phyloP scores from a whole-genome alignment of 1,140 invertebrate genomes.

The Bombus pascuorum region DNA sequence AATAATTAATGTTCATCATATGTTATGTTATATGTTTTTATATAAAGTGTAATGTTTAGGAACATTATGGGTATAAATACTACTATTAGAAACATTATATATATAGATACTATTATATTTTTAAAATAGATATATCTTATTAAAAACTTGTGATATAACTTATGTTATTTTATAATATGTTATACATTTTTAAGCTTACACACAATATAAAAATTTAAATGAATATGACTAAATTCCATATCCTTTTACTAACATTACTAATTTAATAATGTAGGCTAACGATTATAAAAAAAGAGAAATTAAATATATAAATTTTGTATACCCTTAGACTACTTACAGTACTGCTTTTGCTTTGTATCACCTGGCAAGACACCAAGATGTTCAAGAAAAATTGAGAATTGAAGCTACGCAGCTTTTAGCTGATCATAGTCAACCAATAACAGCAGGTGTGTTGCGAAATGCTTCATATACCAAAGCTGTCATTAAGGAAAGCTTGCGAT shows the following conservation, averaged over 20 bases:
- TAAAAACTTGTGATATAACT: too few species aligned
- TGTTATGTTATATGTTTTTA: not conserved
- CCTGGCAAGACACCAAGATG: conserved; percentile 87
- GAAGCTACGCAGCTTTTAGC: conserved; percentile 86
- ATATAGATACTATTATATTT: too few species aligned
- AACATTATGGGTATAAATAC: too few species aligned
- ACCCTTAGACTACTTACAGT: conserved; percentile 90
- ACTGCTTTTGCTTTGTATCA: conserved; percentile 92
- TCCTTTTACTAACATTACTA: not conserved
- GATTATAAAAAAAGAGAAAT: not conserved
- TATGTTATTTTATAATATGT: too few species aligned
- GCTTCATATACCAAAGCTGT: conserved; percentile 90
- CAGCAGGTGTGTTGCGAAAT: conserved; percentile 83
- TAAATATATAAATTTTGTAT: not conserved
- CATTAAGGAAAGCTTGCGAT: conserved; percentile 91
- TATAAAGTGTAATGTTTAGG: too few species aligned
- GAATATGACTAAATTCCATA: not conserved
- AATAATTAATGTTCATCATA: too few species aligned
- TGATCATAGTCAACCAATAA: conserved; percentile 82
- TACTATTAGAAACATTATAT: too few species aligned
- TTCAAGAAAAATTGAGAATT: conserved; percentile 88
- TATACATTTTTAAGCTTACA: too few species aligned
- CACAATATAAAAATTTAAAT: too few species aligned
- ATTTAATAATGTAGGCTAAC: not conserved
- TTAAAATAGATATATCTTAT: too few species aligned